Evolutionary conservation across 2,113 vertebrate genomes (phyloP), one percentile per base, ranked within the genome.

Genomic region (Trogon surrucura): DNA sequence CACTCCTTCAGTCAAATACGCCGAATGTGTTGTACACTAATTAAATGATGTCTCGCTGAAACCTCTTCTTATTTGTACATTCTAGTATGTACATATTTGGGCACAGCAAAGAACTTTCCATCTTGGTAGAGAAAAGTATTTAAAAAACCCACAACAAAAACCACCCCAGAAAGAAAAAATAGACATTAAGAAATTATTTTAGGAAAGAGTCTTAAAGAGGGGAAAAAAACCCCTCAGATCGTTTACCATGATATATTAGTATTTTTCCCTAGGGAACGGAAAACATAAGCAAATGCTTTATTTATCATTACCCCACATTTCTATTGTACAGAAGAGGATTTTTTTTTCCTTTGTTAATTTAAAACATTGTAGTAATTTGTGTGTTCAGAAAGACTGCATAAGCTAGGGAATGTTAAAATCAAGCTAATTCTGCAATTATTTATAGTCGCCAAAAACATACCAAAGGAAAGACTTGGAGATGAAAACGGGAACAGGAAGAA

Each of bases 181-280:
- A 51, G 2, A 23, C 5, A n/a, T 4, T 32, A 26, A 65, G 5
- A 13, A n/a, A 38, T 9, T 61, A 9, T 48, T 27, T 83, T 20
- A 72, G 23, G 21, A 45, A 86, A 30, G 4, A 72, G 4, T 4
- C 27, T 15, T 16, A 66, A 72, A 65, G 21, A 17, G 18, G 6
- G 3, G 4, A 1, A 7, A 4, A 19, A 53, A 10, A 3, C 2
- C 6, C 6, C 32, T 56, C 20, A 65, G 30, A 26, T 14, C 2
- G 11, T 70, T 80, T 78, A 34, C 36, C 5, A 2, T 44, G 18
- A 18, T 4, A 11, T 34, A 36, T 26, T 34, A 12, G 1, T 14
- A 8, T 27, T 86, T 92, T 82, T 84, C 7, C 19, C 38, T 45
- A 36, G 6, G 21, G 6, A 83, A 60, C 25, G 5, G 16, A 50